phyloP scores from a whole-genome alignment of 2,888 invertebrate species.

The Aphrophora alni region DNA sequence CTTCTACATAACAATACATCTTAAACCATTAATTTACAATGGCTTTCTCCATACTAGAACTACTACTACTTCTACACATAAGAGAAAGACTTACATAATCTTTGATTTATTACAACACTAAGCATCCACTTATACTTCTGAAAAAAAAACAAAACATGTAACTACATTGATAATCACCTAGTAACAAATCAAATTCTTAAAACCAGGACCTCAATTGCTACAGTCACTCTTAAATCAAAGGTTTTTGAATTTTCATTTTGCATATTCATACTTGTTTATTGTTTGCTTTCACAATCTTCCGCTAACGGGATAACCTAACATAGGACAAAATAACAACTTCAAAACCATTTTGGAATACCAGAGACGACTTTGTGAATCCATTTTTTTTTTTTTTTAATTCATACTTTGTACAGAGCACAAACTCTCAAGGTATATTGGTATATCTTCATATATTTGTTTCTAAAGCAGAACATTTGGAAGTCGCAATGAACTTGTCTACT shows the following conservation, averaged over 20 bases:
- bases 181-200: conserved; percentile 41
- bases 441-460: conserved; percentile 50
- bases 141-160: conserved; percentile 17
- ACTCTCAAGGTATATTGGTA: conserved; percentile 32
- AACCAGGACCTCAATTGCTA: conserved; percentile 43
- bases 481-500: conserved; percentile 51
- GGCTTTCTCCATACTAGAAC: conserved; percentile 13
- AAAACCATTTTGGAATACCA: conserved; percentile 33
- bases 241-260: conserved; percentile 45
- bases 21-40: too few species aligned
- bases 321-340: conserved; percentile 4
- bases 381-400: conserved; percentile 31
- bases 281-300: conserved; percentile 36
- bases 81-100: conserved; percentile 39
- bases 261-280: conserved; percentile 30
- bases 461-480: conserved; percentile 51
- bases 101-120: conserved; percentile 18
- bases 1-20: neutral
- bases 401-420: neutral
- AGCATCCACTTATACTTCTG: conserved; percentile 32
- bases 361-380: conserved; percentile 49
- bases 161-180: conserved; percentile 41
- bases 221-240: conserved; percentile 33
- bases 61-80: conserved; percentile 26
- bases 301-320: conserved; percentile 34